Evolutionary conservation across 2,888 invertebrate species (phyloP).

Genomic region (Pristionchus maxplancki): DNA sequence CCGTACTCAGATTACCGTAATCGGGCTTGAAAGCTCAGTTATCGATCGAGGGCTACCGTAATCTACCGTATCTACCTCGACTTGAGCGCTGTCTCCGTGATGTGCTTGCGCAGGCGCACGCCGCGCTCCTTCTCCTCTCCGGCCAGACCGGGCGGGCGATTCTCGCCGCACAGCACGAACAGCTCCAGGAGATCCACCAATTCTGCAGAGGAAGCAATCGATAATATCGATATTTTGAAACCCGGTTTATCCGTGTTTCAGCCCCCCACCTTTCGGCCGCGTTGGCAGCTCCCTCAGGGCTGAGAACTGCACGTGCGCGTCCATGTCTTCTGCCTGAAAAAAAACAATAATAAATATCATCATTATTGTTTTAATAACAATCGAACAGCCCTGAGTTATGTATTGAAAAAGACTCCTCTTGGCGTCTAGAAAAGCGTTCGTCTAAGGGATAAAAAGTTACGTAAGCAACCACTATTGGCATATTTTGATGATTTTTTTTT

Average conservation of each 20-base stretch:
- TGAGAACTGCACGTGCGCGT: not conserved
- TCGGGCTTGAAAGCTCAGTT: not conserved
- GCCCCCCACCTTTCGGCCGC: not conserved
- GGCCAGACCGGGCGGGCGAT: not conserved
- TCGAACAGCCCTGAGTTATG: not conserved
- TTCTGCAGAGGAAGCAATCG: not conserved
- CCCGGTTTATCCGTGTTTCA: too few relatives aligned
- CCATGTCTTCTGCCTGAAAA: constrained; percentile 23
- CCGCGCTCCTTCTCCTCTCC: not conserved
- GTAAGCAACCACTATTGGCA: too few relatives aligned
- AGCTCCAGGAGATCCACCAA: not conserved
- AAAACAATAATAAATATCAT: too few relatives aligned
- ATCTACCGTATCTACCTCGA: constrained; percentile 18
- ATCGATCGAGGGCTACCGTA: not conserved
- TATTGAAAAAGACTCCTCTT: too few relatives aligned
- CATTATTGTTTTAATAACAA: not conserved
- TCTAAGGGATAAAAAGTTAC: too few relatives aligned
- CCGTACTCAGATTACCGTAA: constrained; percentile 11
- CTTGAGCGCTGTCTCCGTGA: not conserved
- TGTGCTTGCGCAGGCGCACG: not conserved
- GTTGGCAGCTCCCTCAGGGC: not conserved
- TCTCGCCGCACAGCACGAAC: constrained; percentile 12
- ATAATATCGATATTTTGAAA: not conserved
- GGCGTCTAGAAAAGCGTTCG: too few relatives aligned
- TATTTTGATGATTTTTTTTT: too few relatives aligned